A percentile compares a stretch with the other conserved stretches of the same genome.
Evolutionary conservation across 1,140 invertebrate genomes (phyloP).

Genomic region (Hormaphis cornu): DNA sequence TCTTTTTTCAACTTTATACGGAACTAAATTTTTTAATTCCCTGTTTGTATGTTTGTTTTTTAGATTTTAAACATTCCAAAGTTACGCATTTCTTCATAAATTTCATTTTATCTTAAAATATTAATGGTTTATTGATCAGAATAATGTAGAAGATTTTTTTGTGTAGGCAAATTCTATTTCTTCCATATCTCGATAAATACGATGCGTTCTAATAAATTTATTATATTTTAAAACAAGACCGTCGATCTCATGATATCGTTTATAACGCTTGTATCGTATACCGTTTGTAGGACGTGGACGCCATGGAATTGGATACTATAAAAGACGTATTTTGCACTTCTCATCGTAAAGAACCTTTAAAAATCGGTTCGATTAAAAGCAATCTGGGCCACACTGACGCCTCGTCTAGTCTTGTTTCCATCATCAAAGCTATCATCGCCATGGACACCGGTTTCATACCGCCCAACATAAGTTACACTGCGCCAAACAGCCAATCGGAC

Average conservation of each 20-base stretch:
- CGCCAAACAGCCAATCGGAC: slow-evolving; percentile 46
- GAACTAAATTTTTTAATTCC: no score
- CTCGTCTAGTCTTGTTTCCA: slow-evolving; percentile 71
- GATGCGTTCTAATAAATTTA: no score
- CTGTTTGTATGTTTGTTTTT: no score
- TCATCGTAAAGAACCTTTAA: slow-evolving; percentile 46
- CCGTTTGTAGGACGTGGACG: slow-evolving; percentile 33
- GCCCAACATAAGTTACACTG: slow-evolving; percentile 59
- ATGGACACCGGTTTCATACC: slow-evolving; percentile 61
- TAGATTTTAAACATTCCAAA: no score
- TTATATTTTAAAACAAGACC: no score
- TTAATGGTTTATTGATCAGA: no score
- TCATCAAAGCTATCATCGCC: slow-evolving; percentile 65
- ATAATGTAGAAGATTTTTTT: no score
- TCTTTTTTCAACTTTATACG: no score
- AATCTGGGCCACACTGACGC: slow-evolving; percentile 77
- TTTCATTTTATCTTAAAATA: no score
- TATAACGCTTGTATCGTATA: neutral
- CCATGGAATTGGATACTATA: slow-evolving; percentile 34
- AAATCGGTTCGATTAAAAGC: slow-evolving; percentile 65
- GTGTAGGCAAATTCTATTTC: no score
- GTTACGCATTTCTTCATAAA: no score
- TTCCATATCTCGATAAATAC: no score
- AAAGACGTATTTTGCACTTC: slow-evolving; percentile 32
- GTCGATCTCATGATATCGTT: neutral